Base-by-base conservation (phyloP, 1,140 invertebrate species). In the Platyura marginata region DNA sequence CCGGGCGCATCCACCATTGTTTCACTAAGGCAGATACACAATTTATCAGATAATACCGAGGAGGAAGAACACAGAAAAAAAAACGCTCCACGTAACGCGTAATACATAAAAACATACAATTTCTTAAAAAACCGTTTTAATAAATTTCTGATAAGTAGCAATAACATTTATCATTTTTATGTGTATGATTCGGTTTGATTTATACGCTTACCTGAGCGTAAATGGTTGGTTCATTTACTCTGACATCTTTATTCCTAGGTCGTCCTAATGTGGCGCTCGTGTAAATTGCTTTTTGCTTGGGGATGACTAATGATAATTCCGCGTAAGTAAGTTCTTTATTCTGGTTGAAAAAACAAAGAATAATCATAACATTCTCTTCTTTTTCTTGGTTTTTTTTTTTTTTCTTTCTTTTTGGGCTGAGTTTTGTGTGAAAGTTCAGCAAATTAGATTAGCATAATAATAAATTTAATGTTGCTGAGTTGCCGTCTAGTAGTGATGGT, bases 231-330 rank as follows among this genome's bases (percentile, higher is more conserved):
- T 36, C 34, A 36, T 36, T 36, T 9, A 36, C 9, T 36, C 34
- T 33, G 20, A 42, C 23, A 42, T 42, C 29, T 33, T 42, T 42
- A 34, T 35, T 35, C 29, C 25, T 25, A 20, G 41, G 41, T 9
- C 41, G 41, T 33, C 41, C 29, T 32, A 42, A 35, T 42, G 41
- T 42, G 41, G 41, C 41, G 41, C 41, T 29, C 13, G 41, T 33
- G 29, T 42, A 42, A 42, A 42, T 42, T 33, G 29, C 19, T 25
- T 20, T 33, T 25, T 29, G 23, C 16, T 42, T 42, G 29, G 41
- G 23, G 9, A 36, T 36, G 9, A 16, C 9, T 36, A 36, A 36
- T 16, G 34, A 36, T 36, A 36, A 36, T 36, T 36, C 34, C 9
- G 34, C 34, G 15, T 36, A 36, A 9, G 34, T 36, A 9, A 36